Evolutionary conservation across 2,113 vertebrate genomes (phyloP), one percentile per base, ranked within the genome.

Genomic region (Scalopus aquaticus): DNA sequence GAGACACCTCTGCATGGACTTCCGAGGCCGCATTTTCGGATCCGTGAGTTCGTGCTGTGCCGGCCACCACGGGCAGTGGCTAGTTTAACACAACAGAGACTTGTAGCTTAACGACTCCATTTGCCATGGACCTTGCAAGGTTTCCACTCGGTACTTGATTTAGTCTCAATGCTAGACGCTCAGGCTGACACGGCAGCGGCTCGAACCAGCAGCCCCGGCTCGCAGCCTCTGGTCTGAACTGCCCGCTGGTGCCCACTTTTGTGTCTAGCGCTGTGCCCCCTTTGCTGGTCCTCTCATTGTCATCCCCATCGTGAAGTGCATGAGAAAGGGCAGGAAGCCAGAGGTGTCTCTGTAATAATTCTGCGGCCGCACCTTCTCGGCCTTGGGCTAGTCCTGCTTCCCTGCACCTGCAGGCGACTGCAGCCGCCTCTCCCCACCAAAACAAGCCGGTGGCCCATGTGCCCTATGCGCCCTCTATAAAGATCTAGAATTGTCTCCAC

Each of bases 1-100:
- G 28, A 90, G 85, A 2, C 98, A 98, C 88, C 97, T 99, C 1
- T 99, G 99, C 4, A 98, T 99, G 98, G 98, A 99, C 87, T 51
- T n/a, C 5, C 94, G 92, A 30, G 99, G 99, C 96, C 96, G 98
- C 32, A 96, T 98, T 62, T 98, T 98, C 95, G 98, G 98, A 95
- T 99, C 98, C 9, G 99, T 99, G 97, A 99, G 99, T 99, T 94
- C 93, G 42, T 69, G 64, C 60, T 70, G 35, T 54, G 44, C 26
- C 10, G 12, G 30, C 49, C 20, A 30, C 54, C 22, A 74, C 28
- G 42, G 37, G 70, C 54, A 49, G 46, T n/a, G n/a, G n/a, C n/a
- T n/a, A n/a, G n/a, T n/a, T n/a, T 10, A 1, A 69, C 49, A 82
- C 39, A 46, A 51, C 4, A 65, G 6, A 46, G 51, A 65, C 28